phyloP scores from a whole-genome alignment of 2,797 vertebrate species.

The Sebastolobus alascanus region DNA sequence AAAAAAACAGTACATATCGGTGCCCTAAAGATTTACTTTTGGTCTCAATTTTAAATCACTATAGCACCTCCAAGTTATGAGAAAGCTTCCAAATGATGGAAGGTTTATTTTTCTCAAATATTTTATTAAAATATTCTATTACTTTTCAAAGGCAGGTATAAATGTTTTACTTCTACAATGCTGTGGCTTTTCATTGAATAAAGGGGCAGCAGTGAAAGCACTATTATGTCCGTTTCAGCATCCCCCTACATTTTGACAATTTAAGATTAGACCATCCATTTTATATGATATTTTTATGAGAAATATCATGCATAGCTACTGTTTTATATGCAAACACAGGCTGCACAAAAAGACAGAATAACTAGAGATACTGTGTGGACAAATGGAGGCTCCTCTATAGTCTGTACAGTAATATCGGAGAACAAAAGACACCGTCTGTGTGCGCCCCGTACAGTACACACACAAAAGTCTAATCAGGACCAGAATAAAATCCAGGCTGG shows the following conservation, averaged over 20 bases:
- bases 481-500: slow-evolving; percentile 1
- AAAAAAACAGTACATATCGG: neutral
- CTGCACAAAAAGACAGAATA: neutral
- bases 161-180: neutral
- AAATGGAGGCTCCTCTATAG: neutral
- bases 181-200: neutral
- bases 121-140: neutral
- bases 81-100: slow-evolving; percentile 6
- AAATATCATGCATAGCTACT: neutral
- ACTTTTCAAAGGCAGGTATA: neutral
- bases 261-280: neutral
- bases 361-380: neutral
- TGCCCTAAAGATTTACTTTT: slow-evolving; percentile 15
- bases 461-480: neutral
- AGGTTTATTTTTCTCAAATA: neutral
- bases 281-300: neutral
- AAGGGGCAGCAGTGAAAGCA: neutral
- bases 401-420: neutral
- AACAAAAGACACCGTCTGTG: neutral
- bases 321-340: neutral
- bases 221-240: neutral
- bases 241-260: neutral
- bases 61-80: neutral
- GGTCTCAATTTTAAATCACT: neutral
- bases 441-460: neutral